Conservation (phyloP, 2,888 invertebrate species). For the Argyra leucocephala region DNA sequence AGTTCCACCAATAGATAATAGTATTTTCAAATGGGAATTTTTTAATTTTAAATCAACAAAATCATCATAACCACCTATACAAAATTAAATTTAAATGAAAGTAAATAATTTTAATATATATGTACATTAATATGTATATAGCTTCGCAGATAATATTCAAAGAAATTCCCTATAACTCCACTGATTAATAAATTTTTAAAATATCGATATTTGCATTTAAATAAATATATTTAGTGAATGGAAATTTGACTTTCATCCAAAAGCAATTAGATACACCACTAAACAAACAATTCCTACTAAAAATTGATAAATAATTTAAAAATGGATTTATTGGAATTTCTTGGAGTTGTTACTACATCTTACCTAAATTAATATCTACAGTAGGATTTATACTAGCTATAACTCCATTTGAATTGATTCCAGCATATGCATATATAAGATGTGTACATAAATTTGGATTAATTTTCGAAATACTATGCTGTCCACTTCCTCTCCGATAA, state of each 20-base stretch:
- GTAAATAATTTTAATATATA: neutral
- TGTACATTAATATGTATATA: no score
- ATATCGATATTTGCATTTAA: no score
- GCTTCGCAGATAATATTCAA: no score
- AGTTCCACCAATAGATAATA: slow-evolving; percentile 48
- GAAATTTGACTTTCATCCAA: no score
- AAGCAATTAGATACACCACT: no score
- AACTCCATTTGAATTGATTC: slow-evolving; percentile 41
- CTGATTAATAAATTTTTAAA: no score
- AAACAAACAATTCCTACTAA: no score
- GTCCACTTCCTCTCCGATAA: slow-evolving; percentile 41
- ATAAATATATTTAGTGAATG: no score
- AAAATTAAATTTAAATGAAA: neutral
- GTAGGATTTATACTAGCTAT: slow-evolving; percentile 43
- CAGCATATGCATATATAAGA: slow-evolving; percentile 47
- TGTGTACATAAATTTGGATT: slow-evolving; percentile 47
- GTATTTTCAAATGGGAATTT: slow-evolving; percentile 41
- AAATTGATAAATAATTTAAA: no score
- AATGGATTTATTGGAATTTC: no score
- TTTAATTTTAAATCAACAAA: slow-evolving; percentile 41
- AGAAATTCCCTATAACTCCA: no score
- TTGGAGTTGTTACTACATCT: neutral
- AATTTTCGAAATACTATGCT: slow-evolving; percentile 42
- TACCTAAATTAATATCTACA: slow-evolving; percentile 32
- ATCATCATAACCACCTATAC: slow-evolving; percentile 33